Base-by-base conservation (phyloP, 2,797 vertebrate species). In the Enteromius thamalakanensis region DNA sequence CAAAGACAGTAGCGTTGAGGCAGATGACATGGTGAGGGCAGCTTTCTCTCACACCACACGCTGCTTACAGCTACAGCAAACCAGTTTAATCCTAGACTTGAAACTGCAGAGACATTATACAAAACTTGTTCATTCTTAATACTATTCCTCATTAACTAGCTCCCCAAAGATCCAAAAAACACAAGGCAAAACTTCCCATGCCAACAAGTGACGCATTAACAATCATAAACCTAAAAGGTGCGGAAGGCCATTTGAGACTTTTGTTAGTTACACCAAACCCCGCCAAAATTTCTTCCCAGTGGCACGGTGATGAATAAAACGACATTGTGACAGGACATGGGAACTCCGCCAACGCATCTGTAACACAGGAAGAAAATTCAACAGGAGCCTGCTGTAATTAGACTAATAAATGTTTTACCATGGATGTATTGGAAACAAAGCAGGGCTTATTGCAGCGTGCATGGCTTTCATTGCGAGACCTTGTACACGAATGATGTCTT, bases 351-450 rank as follows among this genome's bases (percentile, higher is more conserved):
- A 95, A 92, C 80, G 87, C 92, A 93, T 92, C 90, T 93, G 93
- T 91, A 93, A 91, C 90, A 90, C 93, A 93, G 93, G 92, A 92
- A 93, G 90, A 93, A 90, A 93, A 94, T 93, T 88, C 88, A 92
- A 91, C 81, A 87, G 86, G 83, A 93, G 92, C 89, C 87, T 90
- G 87, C 88, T 89, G 91, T 94, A 94, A 95, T 94, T 94, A 95
- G 92, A 92, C 91, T 93, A 94, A 93, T 94, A 94, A 94, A 95
- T 93, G 92, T 94, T 95, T 93, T 93, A 91, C 89, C 90, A 91
- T 91, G 91, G 91, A 91, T 92, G 87, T 93, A 92, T 92, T 91
- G 82, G 93, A 94, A 93, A 94, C 93, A 95, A 95, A 94, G 92
- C 87, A 5, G 90, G 79, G 90, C 91, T 92, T 94, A 94, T 94